Evolutionary conservation across 1,140 invertebrate species (phyloP).

Genomic region (Drusus annulatus): DNA sequence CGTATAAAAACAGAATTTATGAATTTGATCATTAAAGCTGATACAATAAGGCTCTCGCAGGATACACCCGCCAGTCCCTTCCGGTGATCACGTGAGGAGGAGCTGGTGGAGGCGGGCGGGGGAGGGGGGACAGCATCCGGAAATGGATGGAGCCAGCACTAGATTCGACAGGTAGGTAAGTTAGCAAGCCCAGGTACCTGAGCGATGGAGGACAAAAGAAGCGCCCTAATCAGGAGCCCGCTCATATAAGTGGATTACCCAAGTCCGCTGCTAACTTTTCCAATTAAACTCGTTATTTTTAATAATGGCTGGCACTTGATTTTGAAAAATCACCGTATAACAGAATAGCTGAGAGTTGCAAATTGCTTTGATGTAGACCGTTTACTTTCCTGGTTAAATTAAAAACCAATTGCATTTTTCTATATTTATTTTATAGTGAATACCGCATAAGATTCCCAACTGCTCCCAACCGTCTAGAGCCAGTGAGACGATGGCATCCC

Average conservation of each 20-base stretch:
- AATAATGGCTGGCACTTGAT: not conserved
- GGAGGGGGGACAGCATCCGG: conserved; percentile 11
- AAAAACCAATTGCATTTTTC: no score
- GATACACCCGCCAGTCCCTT: conserved; percentile 17
- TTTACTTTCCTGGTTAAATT: no score
- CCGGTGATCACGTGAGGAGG: conserved; percentile 22
- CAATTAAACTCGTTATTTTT: conserved; percentile 15
- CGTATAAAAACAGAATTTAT: conserved; percentile 26
- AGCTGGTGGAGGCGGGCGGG: not conserved
- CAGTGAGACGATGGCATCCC: no score
- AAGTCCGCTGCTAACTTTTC: not conserved
- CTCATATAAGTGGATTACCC: conserved; percentile 26
- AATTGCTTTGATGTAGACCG: no score
- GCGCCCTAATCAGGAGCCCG: conserved; percentile 11
- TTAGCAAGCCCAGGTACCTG: not conserved
- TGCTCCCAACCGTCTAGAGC: no score
- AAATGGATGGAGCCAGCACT: conserved; percentile 35
- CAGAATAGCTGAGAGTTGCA: no score
- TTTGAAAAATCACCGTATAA: no score
- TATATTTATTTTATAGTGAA: no score
- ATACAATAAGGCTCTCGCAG: conserved; percentile 24
- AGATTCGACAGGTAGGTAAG: conserved; percentile 21
- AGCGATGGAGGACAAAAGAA: conserved; percentile 39
- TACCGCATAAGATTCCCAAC: no score
- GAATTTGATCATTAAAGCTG: conserved; percentile 14